phyloP scores from a whole-genome alignment of 2,113 vertebrate genomes.

The Penelope pileata region DNA sequence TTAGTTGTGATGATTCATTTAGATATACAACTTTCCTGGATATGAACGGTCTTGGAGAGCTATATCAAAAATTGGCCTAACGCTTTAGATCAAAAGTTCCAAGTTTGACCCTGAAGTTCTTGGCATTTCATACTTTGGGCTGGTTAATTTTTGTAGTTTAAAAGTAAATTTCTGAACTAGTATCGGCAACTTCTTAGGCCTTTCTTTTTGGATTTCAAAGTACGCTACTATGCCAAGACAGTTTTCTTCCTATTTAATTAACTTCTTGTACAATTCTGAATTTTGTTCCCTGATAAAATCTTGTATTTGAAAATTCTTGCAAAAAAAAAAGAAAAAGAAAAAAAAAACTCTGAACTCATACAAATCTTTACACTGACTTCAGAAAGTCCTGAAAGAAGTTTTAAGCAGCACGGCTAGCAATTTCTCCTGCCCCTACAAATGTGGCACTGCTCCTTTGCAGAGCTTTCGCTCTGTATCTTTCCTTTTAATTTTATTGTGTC shows the following conservation, averaged over 20 bases:
- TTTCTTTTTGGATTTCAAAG: background rate
- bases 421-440: background rate
- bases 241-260: background rate
- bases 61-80: background rate
- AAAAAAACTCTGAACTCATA: background rate
- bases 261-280: background rate
- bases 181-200: background rate
- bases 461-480: background rate
- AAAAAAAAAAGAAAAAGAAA: background rate
- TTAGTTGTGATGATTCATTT: background rate
- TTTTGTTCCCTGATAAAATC: background rate
- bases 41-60: background rate
- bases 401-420: background rate
- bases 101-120: background rate
- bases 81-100: background rate
- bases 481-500: background rate
- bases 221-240: background rate
- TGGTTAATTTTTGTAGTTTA: background rate
- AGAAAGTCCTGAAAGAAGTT: background rate
- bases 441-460: background rate
- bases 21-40: background rate
- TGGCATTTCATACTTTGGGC: background rate
- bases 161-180: background rate
- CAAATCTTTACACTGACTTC: background rate
- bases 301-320: background rate